Percentiles rank a stretch among this genome's conserved stretches.
Evolutionary conservation across 1,140 invertebrate species (phyloP).

Genomic region (Coboldia fuscipes): DNA sequence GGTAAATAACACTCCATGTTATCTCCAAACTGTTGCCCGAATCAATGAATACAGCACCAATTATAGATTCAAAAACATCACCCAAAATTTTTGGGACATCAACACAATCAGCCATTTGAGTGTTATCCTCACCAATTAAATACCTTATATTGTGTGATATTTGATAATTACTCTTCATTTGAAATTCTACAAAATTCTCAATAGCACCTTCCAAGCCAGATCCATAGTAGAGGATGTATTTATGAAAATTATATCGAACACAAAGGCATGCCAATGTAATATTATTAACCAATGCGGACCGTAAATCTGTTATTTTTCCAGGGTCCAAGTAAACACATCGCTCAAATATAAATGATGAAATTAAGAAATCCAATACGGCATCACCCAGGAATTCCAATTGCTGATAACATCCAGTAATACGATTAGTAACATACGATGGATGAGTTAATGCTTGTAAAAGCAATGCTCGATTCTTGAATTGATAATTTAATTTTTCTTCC

Average conservation of each 20-base stretch:
- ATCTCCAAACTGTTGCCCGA: conserved; percentile 47
- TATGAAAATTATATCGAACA: conserved; percentile 66
- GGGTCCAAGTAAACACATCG: conserved; percentile 40
- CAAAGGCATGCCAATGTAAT: conserved; percentile 76
- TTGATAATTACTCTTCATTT: conserved; percentile 42
- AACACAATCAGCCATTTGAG: conserved; percentile 36
- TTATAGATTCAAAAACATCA: conserved; percentile 82
- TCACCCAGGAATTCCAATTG: conserved; percentile 90
- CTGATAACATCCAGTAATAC: conserved; percentile 78
- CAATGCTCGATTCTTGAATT: conserved; percentile 36
- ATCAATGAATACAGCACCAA: conserved; percentile 84
- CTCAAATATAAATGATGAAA: conserved; percentile 74
- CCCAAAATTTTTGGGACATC: conserved; percentile 88
- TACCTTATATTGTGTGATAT: conserved; percentile 38
- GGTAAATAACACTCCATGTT: conserved; percentile 69
- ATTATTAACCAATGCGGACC: conserved; percentile 90
- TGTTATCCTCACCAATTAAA: conserved; percentile 35
- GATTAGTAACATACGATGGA: conserved; percentile 70
- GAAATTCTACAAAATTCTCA: conserved; percentile 57
- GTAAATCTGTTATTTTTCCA: conserved; percentile 73
- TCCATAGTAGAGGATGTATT: conserved; percentile 40
- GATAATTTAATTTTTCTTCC: conserved; percentile 40
- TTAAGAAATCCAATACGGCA: conserved; percentile 83
- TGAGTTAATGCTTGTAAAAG: conserved; percentile 77
- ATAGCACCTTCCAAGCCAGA: conserved; percentile 42